Conservation (phyloP, 2,888 invertebrate species). For the Caenorhabditis virilis region DNA sequence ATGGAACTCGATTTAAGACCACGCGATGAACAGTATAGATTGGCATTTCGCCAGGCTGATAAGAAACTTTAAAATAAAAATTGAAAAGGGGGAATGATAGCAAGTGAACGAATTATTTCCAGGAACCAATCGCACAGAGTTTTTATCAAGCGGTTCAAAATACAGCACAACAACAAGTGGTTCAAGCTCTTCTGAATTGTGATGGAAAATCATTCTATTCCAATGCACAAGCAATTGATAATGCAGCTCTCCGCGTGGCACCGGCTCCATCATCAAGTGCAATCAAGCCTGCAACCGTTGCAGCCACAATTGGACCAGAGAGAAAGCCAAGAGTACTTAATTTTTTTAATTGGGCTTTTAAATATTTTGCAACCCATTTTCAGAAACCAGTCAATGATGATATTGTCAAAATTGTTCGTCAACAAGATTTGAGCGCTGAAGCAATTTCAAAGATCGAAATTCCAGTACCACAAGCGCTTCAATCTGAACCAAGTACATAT, state of each 20-base stretch:
- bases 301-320: constrained; percentile 15
- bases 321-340: constrained; percentile 27
- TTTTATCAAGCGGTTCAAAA: too few relatives aligned
- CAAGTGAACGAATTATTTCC: too few relatives aligned
- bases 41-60: too few relatives aligned
- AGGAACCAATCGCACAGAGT: too few relatives aligned
- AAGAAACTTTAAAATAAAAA: too few relatives aligned
- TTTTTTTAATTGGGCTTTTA: background rate
- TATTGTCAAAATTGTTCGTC: constrained; percentile 63
- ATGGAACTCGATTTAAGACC: too few relatives aligned
- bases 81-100: too few relatives aligned
- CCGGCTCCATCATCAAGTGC: background rate
- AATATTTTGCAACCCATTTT: constrained; percentile 2
- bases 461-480: constrained; percentile 64
- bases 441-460: constrained; percentile 58
- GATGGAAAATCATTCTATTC: background rate
- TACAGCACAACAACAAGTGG: background rate
- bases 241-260: constrained; percentile 4
- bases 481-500: constrained; percentile 60
- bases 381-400: constrained; percentile 59
- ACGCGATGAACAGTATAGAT: too few relatives aligned
- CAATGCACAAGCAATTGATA: constrained; percentile 4
- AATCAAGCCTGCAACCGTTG: background rate
- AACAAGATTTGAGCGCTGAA: constrained; percentile 57
- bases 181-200: background rate